Conservation (phyloP, 1,140 invertebrate genomes). For the Zaprionus camerounensis region DNA sequence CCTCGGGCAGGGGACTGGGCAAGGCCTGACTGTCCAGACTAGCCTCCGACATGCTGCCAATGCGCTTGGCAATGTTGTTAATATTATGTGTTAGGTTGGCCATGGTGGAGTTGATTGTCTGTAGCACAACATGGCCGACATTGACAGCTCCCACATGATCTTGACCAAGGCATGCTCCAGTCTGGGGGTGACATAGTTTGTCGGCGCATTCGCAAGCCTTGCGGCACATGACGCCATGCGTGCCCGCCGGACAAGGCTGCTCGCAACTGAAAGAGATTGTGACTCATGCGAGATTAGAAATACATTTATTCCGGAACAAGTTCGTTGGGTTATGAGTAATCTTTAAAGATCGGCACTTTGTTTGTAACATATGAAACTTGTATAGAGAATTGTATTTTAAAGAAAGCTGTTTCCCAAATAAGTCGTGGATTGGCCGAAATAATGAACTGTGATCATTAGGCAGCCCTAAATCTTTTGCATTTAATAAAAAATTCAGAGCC, state of each 20-base stretch:
- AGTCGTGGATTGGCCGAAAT: no score
- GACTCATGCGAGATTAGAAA: background rate
- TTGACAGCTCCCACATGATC: conserved; percentile 47
- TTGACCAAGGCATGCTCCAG: conserved; percentile 58
- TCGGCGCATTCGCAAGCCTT: conserved; percentile 74
- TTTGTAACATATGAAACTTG: no score
- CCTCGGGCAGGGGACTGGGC: conserved; percentile 65
- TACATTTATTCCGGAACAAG: no score
- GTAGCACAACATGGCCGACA: conserved; percentile 76
- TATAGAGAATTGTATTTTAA: no score
- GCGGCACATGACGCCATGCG: conserved; percentile 79
- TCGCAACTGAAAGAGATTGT: conserved; percentile 68
- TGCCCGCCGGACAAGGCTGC: conserved; percentile 72
- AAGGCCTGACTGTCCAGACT: conserved; percentile 26
- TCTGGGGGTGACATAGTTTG: conserved; percentile 76
- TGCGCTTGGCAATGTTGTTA: conserved; percentile 84
- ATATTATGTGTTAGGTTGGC: conserved; percentile 84
- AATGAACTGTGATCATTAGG: no score
- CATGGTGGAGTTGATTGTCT: conserved; percentile 75
- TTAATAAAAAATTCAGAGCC: no score
- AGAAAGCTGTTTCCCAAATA: no score
- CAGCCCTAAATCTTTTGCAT: no score
- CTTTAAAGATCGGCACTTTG: no score
- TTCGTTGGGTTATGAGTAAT: no score
- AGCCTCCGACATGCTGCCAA: conserved; percentile 75